Evolutionary conservation across 2,797 vertebrate genomes (phyloP), one percentile per base, ranked within the genome.

Genomic region (Myioborus miniatus): DNA sequence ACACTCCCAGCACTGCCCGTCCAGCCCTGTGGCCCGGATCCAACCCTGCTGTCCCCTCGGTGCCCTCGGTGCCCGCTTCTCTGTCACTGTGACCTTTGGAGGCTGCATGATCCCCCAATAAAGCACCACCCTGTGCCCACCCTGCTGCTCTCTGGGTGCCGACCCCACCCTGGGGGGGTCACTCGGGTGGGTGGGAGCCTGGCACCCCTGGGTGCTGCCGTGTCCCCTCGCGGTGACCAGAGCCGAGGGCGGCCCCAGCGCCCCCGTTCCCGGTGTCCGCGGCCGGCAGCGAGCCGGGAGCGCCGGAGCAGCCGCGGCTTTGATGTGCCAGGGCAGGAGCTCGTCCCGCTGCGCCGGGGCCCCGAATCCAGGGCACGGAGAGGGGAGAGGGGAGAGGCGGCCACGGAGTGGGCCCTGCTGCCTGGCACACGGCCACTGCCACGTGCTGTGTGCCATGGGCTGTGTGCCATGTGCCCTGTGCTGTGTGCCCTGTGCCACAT

Each of bases 31-130:
- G 6, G 17, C 30, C 71, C 14, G 0, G 15, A 17, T 36, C 76
- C 3, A 0, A 72, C 76, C 59, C 2, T 23, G 32, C 53, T 23
- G 53, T 56, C 53, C 32, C 9, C 53, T 9, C 14, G 22, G 52
- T 70, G 39, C 53, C 17, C 39, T 49, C 36, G 1, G 39, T 79
- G 37, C 56, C 62, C 0, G 87, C 93, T 96, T 64, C 53, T 85
- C 91, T 89, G 87, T 92, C 53, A 15, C 84, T 62, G 67, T 93
- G 93, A 71, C 21, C 3, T 78, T 89, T 80, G 64, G 88, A 87
- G 83, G 80, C 85, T 94, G 93, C 94, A 94, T 94, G 96, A 87
- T 3, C 15, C 50, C 69, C 55, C 46, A 94, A 95, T 96, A 96
- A 95, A 96, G 64, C 60, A 83, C 77, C 47, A 21, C 27, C 63